Percentiles rank a stretch among this genome's conserved stretches.
Conservation (phyloP, 1,140 invertebrate species). For the Lithobius niger region DNA sequence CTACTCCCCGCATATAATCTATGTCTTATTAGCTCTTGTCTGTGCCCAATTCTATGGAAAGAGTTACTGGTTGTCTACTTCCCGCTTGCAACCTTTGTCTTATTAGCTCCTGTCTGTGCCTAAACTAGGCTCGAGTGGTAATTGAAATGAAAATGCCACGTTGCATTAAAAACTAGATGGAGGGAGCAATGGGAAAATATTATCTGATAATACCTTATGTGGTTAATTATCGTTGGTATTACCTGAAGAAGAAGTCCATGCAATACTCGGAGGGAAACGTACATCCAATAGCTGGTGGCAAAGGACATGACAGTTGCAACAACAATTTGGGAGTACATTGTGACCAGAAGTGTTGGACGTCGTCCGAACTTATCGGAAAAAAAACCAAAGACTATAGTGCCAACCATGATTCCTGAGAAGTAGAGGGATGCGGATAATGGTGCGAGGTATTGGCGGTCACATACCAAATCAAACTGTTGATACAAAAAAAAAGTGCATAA, state of each 20-base stretch:
- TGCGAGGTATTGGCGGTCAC: constrained; percentile 33
- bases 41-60: too few species aligned
- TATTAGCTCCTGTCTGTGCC: too few species aligned
- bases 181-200: too few species aligned
- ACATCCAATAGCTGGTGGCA: constrained; percentile 30
- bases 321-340: constrained; percentile 36
- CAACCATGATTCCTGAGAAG: constrained; percentile 38
- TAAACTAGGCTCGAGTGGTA: too few species aligned
- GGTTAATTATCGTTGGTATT: too few species aligned
- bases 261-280: constrained; percentile 32
- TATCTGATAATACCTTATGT: too few species aligned
- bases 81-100: too few species aligned
- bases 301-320: constrained; percentile 37
- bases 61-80: too few species aligned
- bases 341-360: constrained; percentile 35
- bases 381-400: constrained; percentile 38
- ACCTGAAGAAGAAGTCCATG: constrained; percentile 39
- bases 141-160: too few species aligned
- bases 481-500: constrained; percentile 3
- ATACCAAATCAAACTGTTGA: constrained; percentile 39
- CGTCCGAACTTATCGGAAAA: constrained; percentile 39
- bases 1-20: too few species aligned
- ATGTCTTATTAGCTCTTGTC: too few species aligned
- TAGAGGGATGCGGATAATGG: constrained; percentile 36
- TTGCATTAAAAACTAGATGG: too few species aligned